Conservation (phyloP, 1,140 invertebrate genomes). For the Drosophila novamexicana region DNA sequence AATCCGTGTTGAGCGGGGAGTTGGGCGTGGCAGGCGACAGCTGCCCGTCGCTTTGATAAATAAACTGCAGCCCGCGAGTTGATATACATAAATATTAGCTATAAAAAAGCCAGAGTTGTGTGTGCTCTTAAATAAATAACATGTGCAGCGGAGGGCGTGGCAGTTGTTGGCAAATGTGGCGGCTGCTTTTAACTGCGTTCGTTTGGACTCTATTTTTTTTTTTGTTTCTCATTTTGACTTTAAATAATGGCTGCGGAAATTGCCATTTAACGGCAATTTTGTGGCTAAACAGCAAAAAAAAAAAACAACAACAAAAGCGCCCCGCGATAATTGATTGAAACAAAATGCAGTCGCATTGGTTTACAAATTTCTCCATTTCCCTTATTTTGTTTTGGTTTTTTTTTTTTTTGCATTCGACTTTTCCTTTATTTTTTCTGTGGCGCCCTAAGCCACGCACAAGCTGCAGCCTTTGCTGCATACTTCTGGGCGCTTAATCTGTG, state of each 20-base stretch:
- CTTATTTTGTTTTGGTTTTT: background rate
- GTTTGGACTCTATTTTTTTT: conserved; percentile 30
- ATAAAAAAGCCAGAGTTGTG: conserved; percentile 51
- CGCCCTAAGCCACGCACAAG: conserved; percentile 23
- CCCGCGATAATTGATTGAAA: conserved; percentile 70
- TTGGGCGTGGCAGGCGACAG: conserved; percentile 40
- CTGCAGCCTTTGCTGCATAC: conserved; percentile 35
- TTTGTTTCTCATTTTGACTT: conserved; percentile 38
- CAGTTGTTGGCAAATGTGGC: conserved; percentile 23
- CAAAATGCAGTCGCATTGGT: conserved; percentile 51
- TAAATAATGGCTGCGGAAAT: conserved; percentile 77
- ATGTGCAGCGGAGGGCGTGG: conserved; percentile 17
- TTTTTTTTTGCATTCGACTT: background rate
- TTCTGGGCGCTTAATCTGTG: conserved; percentile 55
- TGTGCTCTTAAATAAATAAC: conserved; percentile 42
- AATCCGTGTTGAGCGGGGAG: conserved; percentile 45
- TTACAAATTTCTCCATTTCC: conserved; percentile 22
- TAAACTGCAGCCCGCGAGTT: conserved; percentile 59
- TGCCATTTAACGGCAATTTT: conserved; percentile 72
- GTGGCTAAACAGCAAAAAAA: conserved; percentile 38
- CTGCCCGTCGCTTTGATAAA: conserved; percentile 69
- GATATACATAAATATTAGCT: conserved; percentile 70
- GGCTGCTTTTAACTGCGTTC: conserved; percentile 66
- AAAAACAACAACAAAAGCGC: conserved; percentile 9
- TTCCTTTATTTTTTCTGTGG: conserved; percentile 13